Percentiles rank a stretch among this genome's conserved stretches.
phyloP scores from a whole-genome alignment of 2,113 vertebrate genomes.

The Rutilus rutilus region DNA sequence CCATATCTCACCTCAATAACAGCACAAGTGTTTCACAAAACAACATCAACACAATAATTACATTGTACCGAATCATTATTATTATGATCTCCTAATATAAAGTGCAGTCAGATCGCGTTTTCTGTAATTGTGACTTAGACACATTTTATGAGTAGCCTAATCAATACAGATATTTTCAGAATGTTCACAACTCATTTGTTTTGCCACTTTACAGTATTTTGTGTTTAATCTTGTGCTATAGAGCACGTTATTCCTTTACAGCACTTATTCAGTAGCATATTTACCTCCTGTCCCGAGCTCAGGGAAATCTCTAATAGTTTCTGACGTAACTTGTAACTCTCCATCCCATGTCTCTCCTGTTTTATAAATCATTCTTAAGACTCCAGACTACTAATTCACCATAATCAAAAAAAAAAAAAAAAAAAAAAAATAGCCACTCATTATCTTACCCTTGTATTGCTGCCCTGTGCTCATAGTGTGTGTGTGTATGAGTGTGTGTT shows the following conservation, averaged over 20 bases:
- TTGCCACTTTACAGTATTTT: too few species aligned
- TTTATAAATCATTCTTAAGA: not conserved
- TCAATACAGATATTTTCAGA: not conserved
- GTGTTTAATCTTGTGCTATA: too few species aligned
- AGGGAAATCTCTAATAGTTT: not conserved
- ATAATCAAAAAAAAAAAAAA: not conserved
- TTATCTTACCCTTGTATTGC: not conserved
- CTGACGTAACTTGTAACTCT: not conserved
- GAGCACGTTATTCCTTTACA: too few species aligned
- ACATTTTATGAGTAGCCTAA: not conserved
- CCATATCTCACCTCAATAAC: too few species aligned
- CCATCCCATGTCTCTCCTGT: not conserved
- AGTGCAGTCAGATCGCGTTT: too few species aligned
- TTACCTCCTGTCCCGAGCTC: too few species aligned
- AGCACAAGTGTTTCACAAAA: too few species aligned
- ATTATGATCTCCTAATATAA: too few species aligned
- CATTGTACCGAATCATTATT: too few species aligned
- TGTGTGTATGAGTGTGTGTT: too few species aligned
- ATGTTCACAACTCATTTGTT: not conserved
- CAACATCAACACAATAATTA: too few species aligned
- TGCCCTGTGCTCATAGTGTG: not conserved
- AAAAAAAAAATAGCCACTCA: not conserved
- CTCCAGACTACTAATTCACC: not conserved
- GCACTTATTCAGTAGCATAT: too few species aligned
- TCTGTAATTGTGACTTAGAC: not conserved